A percentile compares a stretch with the other conserved stretches of the same genome.
Evolutionary conservation across 2,888 invertebrate genomes (phyloP).

Genomic region (Orchestes rusci): DNA sequence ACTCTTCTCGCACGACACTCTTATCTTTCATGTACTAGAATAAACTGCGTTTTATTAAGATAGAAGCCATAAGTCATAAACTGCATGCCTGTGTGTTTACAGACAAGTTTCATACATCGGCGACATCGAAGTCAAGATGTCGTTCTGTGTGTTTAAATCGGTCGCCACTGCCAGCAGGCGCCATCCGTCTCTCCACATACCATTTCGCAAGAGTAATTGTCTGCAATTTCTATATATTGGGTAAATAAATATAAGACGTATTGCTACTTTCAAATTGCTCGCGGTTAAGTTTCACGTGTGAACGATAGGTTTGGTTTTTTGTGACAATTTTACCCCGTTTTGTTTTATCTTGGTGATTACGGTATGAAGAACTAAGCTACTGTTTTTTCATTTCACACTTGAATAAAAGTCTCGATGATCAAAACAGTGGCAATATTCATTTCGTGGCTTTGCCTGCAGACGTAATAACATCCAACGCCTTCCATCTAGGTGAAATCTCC

Average conservation of each 20-base stretch:
- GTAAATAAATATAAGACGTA: no score
- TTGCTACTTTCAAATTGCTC: no score
- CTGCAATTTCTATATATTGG: no score
- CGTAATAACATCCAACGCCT: conserved; percentile 8
- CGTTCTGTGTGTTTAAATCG: conserved; percentile 9
- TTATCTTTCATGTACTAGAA: conserved; percentile 9
- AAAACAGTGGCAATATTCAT: conserved; percentile 11
- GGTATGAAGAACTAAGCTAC: no score
- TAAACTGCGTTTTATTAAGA: conserved; percentile 15
- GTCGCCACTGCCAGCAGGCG: conserved; percentile 6
- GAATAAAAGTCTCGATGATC: no score
- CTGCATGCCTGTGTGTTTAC: conserved; percentile 11
- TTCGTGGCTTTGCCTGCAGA: conserved; percentile 12
- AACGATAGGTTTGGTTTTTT: no score
- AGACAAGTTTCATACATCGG: no score
- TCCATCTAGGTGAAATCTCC: conserved; percentile 5
- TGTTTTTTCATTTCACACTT: no score
- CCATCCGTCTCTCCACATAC: conserved; percentile 8
- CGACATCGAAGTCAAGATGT: conserved; percentile 14
- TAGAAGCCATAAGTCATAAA: conserved; percentile 10
- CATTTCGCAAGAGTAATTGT: no score
- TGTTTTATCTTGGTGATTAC: no score
- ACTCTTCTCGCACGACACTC: background rate
- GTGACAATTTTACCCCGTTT: no score
- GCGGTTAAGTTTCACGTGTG: no score